Base-by-base conservation (phyloP, 2,113 vertebrate species). In the Perca flavescens region DNA sequence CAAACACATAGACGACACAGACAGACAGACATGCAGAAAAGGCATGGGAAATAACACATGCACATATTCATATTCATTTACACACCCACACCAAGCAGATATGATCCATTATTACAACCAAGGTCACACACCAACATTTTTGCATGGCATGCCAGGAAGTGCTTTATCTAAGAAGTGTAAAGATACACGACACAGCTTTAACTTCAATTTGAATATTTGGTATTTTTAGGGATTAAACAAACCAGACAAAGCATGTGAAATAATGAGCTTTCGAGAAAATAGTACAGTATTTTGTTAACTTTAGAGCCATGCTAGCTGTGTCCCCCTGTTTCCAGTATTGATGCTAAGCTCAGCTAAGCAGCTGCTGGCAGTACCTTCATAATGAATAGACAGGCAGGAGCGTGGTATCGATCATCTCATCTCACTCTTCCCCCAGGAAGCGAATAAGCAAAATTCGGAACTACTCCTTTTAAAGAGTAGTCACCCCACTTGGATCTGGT, bases 111-210 rank as follows among this genome's bases (percentile, higher is more conserved):
- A 70, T 83, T 58, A 69, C 46, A 63, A 63, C 63, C 28, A 62
- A 78, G 69, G 79, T 88, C 66, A 70, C 58, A 70, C 77, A 73
- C 10, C 36, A 77, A 36, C 50, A 31, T 72, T 74, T 72, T 50
- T 21, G 56, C 16, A 36, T 6, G 15, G 17, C 60, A 57, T 50
- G 7, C 40, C 50, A 50, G 49, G n/a, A 65, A 67, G 53, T 53
- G 60, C 5, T 52, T 54, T 36, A 56, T 76, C 69, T 22, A 53
- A 34, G 53, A 72, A 54, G 22, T 67, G 47, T 79, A 64, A 61
- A 56, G 47, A 19, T 28, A 25, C 25, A 62, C 5, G 21, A 70
- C 57, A 13, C 46, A 64, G 43, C 63, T 74, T 84, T n/a, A 52
- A 47, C 52, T 47, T 31, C 36, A 49, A 3, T 19, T 82, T 3